These are phyloP conservation scores for Nothobranchius kuhntae DNA, from an alignment of 2,113 vertebrate genomes.

Conservation along the genomic window DNA sequence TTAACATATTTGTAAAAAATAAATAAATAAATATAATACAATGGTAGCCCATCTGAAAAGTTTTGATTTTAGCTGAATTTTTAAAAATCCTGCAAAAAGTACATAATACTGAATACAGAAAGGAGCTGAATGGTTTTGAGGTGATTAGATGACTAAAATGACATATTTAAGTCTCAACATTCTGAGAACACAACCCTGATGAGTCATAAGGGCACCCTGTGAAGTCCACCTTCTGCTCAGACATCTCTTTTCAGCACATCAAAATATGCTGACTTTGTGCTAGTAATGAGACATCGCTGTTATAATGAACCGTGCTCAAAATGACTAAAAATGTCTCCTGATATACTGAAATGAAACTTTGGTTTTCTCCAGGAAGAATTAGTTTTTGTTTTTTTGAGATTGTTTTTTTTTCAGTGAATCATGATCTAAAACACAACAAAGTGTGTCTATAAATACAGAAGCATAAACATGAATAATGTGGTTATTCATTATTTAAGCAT, in stretches of 20 bases:
- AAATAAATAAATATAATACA: too few relatives aligned
- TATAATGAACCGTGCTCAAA: background rate
- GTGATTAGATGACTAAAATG: constrained; percentile 10
- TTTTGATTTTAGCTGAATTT: background rate
- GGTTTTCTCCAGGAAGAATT: too few relatives aligned
- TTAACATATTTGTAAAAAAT: too few relatives aligned
- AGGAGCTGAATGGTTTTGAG: background rate
- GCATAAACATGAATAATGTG: background rate
- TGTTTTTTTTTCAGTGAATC: background rate
- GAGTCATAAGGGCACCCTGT: constrained; percentile 51
- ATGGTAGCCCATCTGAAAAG: background rate
- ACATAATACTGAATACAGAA: background rate
- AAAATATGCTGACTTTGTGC: constrained; percentile 11
- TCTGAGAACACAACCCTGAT: constrained; percentile 26
- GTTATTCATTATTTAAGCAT: too few relatives aligned
- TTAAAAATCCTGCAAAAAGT: background rate
- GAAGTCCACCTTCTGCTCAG: constrained; percentile 59
- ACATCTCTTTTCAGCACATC: constrained; percentile 22
- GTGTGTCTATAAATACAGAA: background rate
- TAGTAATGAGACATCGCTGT: background rate
- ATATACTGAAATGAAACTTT: background rate
- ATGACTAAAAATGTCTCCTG: background rate
- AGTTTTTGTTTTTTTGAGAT: background rate
- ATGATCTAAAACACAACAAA: too few relatives aligned
- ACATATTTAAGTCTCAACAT: constrained; percentile 32